Conservation (phyloP, 2,888 invertebrate genomes). For the Mythimna lalbum region DNA sequence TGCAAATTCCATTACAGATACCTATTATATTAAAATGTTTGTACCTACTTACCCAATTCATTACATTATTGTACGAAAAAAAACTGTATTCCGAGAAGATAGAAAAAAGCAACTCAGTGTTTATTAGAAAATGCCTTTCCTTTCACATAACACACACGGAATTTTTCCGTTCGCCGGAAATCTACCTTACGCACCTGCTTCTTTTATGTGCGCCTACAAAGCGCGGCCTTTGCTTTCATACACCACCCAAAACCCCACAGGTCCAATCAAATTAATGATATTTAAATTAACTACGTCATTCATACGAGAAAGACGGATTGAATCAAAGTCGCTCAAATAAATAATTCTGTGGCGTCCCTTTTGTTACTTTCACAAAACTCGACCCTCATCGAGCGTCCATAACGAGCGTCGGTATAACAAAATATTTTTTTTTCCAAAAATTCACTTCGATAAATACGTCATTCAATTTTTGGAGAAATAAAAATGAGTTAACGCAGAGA, state of each 20-base stretch:
- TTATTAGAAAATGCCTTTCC: conserved; percentile 81
- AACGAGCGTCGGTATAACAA: conserved; percentile 73
- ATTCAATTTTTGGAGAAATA: conserved; percentile 79
- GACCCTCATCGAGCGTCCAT: conserved; percentile 68
- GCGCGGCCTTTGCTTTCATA: conserved; percentile 68
- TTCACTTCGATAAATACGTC: conserved; percentile 80
- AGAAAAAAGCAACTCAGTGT: conserved; percentile 67
- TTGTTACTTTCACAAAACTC: conserved; percentile 74
- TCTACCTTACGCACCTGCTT: conserved; percentile 76
- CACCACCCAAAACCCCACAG: conserved; percentile 56
- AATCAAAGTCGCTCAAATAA: conserved; percentile 64
- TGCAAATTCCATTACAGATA: no score
- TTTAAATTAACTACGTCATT: conserved; percentile 71
- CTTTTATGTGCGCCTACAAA: conserved; percentile 74
- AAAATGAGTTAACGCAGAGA: conserved; percentile 81
- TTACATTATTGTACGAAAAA: conserved; percentile 40
- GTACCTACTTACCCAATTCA: conserved; percentile 37
- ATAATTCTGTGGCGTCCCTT: conserved; percentile 69
- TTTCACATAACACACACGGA: conserved; percentile 75
- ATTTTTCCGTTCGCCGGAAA: conserved; percentile 75
- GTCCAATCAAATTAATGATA: conserved; percentile 74
- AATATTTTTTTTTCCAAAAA: conserved; percentile 74
- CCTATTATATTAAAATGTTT: conserved; percentile 2
- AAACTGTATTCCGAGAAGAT: conserved; percentile 37
- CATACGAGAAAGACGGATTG: conserved; percentile 58